Evolutionary conservation across 2,113 vertebrate species (phyloP).

Genomic region (Phyllostomus discolor): DNA sequence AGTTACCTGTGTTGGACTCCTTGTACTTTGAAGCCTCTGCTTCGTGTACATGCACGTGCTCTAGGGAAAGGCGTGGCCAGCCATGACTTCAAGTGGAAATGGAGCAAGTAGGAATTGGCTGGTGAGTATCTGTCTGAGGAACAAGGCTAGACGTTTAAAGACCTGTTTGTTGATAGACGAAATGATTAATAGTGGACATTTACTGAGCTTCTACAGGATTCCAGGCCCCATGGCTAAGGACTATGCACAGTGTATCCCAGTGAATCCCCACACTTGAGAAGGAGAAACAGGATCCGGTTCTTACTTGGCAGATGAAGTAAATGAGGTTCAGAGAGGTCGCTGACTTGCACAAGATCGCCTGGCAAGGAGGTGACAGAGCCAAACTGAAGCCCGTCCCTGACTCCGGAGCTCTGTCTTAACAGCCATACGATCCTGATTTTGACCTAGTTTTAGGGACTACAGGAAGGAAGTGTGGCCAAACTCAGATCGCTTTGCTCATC

Average conservation of each 20-base stretch:
- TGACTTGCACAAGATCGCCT: neutral
- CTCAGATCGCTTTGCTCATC: slow-evolving; percentile 16
- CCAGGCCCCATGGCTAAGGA: neutral
- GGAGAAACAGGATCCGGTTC: neutral
- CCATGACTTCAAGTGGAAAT: neutral
- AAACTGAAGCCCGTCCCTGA: neutral
- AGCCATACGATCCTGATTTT: neutral
- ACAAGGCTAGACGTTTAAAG: neutral
- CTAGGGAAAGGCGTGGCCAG: neutral
- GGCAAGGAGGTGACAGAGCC: neutral
- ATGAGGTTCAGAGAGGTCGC: neutral
- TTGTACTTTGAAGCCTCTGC: neutral
- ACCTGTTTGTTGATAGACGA: neutral
- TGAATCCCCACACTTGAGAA: neutral
- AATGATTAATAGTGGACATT: neutral
- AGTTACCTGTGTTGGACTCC: neutral
- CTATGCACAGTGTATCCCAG: neutral
- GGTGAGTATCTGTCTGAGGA: neutral
- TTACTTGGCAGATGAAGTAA: neutral
- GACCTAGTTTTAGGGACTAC: slow-evolving; percentile 37
- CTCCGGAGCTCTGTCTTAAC: neutral
- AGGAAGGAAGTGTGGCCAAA: slow-evolving; percentile 51
- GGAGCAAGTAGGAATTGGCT: neutral
- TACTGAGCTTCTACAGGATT: neutral
- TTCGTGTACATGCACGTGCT: neutral